Evolutionary conservation across 2,113 vertebrate genomes (phyloP).

Genomic region (Misgurnus mizolepis): DNA sequence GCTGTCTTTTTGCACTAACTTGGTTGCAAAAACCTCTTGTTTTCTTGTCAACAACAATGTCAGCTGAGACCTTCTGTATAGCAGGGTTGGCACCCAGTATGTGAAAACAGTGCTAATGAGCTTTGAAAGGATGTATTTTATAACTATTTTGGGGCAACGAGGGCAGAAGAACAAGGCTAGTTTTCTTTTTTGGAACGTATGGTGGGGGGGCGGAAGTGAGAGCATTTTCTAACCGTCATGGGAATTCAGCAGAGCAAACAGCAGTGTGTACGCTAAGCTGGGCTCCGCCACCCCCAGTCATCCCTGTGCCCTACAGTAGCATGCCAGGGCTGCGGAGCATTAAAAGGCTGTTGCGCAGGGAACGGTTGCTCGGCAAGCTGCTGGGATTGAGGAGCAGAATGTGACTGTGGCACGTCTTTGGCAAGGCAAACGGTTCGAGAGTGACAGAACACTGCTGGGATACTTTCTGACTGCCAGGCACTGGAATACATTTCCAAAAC

Average conservation of each 20-base stretch:
- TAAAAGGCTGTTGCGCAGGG: constrained; percentile 73
- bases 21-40: background rate
- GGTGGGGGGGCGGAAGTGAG: constrained; percentile 65
- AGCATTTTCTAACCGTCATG: constrained; percentile 73
- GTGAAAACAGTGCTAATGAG: constrained; percentile 71
- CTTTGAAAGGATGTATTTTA: constrained; percentile 70
- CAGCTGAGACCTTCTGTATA: background rate
- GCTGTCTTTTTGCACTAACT: background rate
- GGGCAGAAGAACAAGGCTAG: constrained; percentile 70
- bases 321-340: constrained; percentile 73
- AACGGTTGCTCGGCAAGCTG: constrained; percentile 73
- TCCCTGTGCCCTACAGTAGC: constrained; percentile 55
- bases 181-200: constrained; percentile 61
- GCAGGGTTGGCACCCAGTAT: constrained; percentile 56
- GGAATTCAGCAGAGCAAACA: constrained; percentile 80
- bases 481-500: background rate
- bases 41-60: no score
- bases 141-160: constrained; percentile 64
- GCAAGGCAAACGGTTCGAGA: constrained; percentile 50
- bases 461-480: constrained; percentile 36
- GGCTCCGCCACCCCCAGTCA: constrained; percentile 58
- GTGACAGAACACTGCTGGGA: constrained; percentile 9
- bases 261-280: constrained; percentile 71
- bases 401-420: constrained; percentile 57
- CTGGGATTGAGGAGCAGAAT: constrained; percentile 66